Base-by-base conservation (phyloP, 2,797 vertebrate species). In the Trematomus bernacchii region DNA sequence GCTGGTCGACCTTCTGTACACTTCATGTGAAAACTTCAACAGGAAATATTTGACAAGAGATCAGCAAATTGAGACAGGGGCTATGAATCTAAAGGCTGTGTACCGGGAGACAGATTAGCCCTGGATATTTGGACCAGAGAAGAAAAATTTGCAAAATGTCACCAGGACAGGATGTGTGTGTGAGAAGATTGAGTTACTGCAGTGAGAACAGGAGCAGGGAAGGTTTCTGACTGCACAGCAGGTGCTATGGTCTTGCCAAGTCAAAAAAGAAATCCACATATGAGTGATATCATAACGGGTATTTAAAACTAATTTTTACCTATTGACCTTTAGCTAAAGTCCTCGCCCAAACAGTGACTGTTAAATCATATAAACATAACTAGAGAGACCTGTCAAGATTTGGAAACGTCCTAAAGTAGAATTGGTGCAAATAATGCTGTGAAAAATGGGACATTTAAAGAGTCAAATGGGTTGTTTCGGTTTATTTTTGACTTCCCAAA, bases 21-120 rank as follows among this genome's bases (percentile, higher is more conserved):
- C 68, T 58, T 60, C 58, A 50, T 70, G 66, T 13, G 72, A 74
- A 83, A 84, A 78, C 60, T 78, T 66, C 73, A 76, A 89, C 76
- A 81, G 75, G 80, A 89, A 84, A 84, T 77, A 75, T 88, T 73
- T 83, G 77, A 87, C 77, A 73, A 19, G 63, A 74, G 83, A 77
- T 82, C 82, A 77, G 75, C 62, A 47, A 74, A 85, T 76, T 64
- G 54, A 71, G 66, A 43, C 23, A 13, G 19, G 58, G 42, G 77
- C 59, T 59, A 53, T 16, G 46, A 51, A 47, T 73, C 44, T 48
- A 64, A 52, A 64, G 63, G 44, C 51, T 61, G 10, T 51, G 50
- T 81, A 70, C 60, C 55, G 66, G 46, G 55, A 71, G 73, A 23
- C 7, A 30, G 68, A 77, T 76, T 3, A 30, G 43, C 46, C 53